phyloP scores from a whole-genome alignment of 1,140 invertebrate genomes.

The Zaprionus capensis region DNA sequence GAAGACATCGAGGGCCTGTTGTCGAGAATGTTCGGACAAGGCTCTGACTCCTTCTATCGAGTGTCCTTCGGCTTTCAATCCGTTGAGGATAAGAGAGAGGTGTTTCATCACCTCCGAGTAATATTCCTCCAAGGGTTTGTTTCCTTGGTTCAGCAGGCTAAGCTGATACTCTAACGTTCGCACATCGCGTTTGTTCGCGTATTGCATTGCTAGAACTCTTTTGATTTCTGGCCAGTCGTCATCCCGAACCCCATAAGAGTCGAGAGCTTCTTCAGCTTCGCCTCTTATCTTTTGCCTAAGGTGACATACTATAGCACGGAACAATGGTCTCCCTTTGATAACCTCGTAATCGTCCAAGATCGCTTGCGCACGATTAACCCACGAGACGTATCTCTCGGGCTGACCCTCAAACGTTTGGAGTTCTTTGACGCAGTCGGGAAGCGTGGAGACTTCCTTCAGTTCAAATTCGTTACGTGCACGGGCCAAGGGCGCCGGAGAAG shows the following conservation, averaged over 20 bases:
- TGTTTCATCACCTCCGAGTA: too few relatives aligned
- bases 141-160: too few relatives aligned
- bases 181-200: too few relatives aligned
- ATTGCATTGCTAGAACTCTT: background rate
- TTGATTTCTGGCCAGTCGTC: too few relatives aligned
- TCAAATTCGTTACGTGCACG: too few relatives aligned
- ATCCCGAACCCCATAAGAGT: background rate
- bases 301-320: background rate
- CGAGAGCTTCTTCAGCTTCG: background rate
- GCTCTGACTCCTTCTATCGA: too few relatives aligned
- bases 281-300: background rate
- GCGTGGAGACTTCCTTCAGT: background rate
- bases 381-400: background rate
- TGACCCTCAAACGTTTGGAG: background rate
- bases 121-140: too few relatives aligned
- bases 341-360: background rate
- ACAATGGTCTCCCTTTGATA: background rate
- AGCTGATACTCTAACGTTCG: too few relatives aligned
- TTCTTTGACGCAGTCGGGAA: background rate
- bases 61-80: too few relatives aligned
- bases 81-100: too few relatives aligned
- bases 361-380: background rate
- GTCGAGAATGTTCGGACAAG: too few relatives aligned
- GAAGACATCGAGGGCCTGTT: too few relatives aligned
- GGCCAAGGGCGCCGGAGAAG: background rate